Base-by-base conservation (phyloP, 2,888 invertebrate genomes). In the Drosophila anceps region DNA sequence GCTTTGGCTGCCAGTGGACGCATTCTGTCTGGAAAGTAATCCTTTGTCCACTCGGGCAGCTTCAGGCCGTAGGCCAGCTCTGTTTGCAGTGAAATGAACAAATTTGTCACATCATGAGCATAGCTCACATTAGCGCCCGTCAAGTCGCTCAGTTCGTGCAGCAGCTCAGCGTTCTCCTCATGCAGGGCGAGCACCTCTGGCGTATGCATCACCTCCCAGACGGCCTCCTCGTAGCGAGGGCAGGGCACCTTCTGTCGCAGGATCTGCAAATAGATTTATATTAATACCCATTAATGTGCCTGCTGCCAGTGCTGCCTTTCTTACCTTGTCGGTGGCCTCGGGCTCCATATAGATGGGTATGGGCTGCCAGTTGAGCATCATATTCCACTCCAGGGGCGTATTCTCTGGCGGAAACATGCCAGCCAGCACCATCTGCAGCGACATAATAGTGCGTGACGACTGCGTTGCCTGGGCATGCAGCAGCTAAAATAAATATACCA, bases 381-480 rank as follows among this genome's bases (percentile, higher is more conserved):
- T 69, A 84, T 94, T 95, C 95, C 95, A 95, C 79, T 93, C 93
- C 92, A 95, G 93, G 1, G 93, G 84, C 15, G 93, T 93, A 2
- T 93, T 91, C 60, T 92, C 92, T 0, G 96, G 96, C 46, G 95
- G 95, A 94, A 95, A 96, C 50, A 97, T 90, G 1, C 95, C 96
- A 0, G 96, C 95, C 59, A 96, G 93, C 39, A 96, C 94, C 39
- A 95, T 92, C 83, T 95, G 94, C 54, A 96, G 94, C 18, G 96
- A 96, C 94, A 96, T 96, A 84, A 96, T 94, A 0, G 97, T 95
- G 29, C 97, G 94, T 81, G 96, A 95, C 0, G 95, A 95, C 69
- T 95, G 95, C 0, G 96, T 96, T 33, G 95, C 95, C 90, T 96
- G 94, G 0, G 96, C 94, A 86, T 94, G 94, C 61, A 95, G 94